A percentile compares a stretch with the other conserved stretches of the same genome.
phyloP scores from a whole-genome alignment of 2,113 vertebrate genomes.

The Myrmecophaga tridactyla region DNA sequence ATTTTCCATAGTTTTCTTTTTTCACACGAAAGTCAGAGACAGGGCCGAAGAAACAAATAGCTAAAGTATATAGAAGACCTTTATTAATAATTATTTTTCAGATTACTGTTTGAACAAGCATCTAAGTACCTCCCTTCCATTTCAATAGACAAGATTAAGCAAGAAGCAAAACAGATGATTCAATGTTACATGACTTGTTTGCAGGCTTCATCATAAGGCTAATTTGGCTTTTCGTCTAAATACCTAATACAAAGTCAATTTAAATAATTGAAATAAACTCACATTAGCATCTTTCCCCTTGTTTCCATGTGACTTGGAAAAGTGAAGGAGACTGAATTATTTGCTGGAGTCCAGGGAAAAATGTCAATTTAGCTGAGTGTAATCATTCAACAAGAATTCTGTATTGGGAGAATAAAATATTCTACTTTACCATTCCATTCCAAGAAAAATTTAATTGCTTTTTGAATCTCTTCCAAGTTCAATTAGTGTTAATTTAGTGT shows the following conservation, averaged over 20 bases:
- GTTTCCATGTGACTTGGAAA: slow-evolving; percentile 35
- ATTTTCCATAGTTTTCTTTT: not conserved
- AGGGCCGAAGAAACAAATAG: not conserved
- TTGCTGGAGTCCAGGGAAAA: slow-evolving; percentile 46
- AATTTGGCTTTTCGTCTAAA: slow-evolving; percentile 16
- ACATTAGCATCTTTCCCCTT: slow-evolving; percentile 13
- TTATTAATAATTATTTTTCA: slow-evolving; percentile 22
- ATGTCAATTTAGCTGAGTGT: slow-evolving; percentile 40
- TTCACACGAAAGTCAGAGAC: not conserved
- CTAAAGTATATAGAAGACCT: not conserved
- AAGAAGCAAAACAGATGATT: slow-evolving; percentile 37
- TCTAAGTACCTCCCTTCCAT: not conserved
- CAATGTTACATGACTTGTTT: not conserved
- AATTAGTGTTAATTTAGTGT: slow-evolving; percentile 71
- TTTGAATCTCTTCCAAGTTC: slow-evolving; percentile 69
- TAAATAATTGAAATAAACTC: slow-evolving; percentile 19
- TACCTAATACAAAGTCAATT: not conserved
- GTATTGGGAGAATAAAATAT: slow-evolving; percentile 34
- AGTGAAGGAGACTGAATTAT: slow-evolving; percentile 33
- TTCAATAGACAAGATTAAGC: not conserved
- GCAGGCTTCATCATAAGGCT: not conserved
- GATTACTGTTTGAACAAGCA: not conserved
- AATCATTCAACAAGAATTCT: slow-evolving; percentile 57
- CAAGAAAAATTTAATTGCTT: slow-evolving; percentile 72
- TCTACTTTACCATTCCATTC: slow-evolving; percentile 40